Evolutionary conservation across 1,140 invertebrate species (phyloP).

Genomic region (Solenopsis invicta): DNA sequence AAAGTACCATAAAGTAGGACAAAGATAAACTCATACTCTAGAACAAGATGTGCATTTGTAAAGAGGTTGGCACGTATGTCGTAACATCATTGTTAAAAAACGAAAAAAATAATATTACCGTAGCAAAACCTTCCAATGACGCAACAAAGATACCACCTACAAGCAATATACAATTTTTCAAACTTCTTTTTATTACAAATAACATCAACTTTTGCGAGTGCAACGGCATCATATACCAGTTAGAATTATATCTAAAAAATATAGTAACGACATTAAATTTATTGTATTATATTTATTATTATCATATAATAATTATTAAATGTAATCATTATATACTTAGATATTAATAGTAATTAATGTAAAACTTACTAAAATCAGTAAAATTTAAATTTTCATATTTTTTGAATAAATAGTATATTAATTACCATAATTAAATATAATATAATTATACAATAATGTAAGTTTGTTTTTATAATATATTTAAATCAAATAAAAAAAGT

Average conservation of each 20-base stretch:
- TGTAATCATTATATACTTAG: background rate
- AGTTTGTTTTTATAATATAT: background rate
- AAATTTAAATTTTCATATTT: constrained; percentile 4
- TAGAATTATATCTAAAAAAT: constrained; percentile 53
- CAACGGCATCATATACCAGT: constrained; percentile 30
- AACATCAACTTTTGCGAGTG: constrained; percentile 50
- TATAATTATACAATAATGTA: background rate
- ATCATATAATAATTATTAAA: background rate
- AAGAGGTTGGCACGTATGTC: background rate
- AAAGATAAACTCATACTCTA: constrained; percentile 39
- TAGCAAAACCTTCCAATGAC: constrained; percentile 52
- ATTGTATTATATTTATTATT: background rate
- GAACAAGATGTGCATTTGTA: constrained; percentile 7
- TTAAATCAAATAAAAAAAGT: background rate
- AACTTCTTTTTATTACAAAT: constrained; percentile 45
- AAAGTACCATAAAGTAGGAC: constrained; percentile 56
- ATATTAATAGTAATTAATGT: background rate
- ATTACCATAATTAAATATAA: too few relatives aligned
- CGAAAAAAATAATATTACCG: constrained; percentile 30
- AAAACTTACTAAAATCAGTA: background rate
- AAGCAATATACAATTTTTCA: constrained; percentile 36
- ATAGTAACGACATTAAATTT: background rate
- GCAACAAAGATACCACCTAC: constrained; percentile 31
- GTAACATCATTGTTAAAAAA: background rate
- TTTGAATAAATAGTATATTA: too few relatives aligned